These are phyloP conservation scores for Catagonus wagneri DNA, from an alignment of 2,113 vertebrate species.

Conservation along the genomic window DNA sequence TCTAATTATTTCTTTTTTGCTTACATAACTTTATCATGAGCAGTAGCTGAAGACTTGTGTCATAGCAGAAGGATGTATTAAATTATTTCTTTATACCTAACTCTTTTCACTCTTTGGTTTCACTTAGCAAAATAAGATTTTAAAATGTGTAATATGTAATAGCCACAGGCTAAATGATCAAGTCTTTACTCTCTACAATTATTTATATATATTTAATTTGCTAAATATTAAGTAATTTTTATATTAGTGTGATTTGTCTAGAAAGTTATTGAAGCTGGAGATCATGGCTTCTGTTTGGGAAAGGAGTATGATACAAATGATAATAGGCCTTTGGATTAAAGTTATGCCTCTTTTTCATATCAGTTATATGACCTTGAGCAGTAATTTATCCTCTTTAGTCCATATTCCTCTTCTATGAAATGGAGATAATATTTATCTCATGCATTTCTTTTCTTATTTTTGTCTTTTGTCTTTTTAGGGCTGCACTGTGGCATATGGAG, in stretches of 20 bases:
- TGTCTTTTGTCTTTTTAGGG: too few species aligned
- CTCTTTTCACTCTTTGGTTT: constrained; percentile 1
- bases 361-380: neutral
- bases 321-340: neutral
- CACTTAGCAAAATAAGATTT: constrained; percentile 18
- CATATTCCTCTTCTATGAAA: neutral
- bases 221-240: constrained; percentile 31
- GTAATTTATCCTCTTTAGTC: neutral
- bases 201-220: neutral
- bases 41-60: constrained; percentile 33
- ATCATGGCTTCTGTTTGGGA: neutral
- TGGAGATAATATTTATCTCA: neutral
- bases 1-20: constrained; percentile 71
- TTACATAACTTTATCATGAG: constrained; percentile 58
- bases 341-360: neutral
- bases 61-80: constrained; percentile 23
- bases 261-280: neutral
- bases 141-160: neutral
- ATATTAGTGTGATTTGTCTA: neutral
- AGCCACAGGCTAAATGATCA: neutral
- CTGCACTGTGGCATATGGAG: too few species aligned
- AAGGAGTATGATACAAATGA: neutral
- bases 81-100: constrained; percentile 35
- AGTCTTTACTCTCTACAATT: neutral
- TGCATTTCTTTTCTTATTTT: too few species aligned